Evolutionary conservation across 2,797 vertebrate species (phyloP).

Genomic region (Corythornis leucogaster): DNA sequence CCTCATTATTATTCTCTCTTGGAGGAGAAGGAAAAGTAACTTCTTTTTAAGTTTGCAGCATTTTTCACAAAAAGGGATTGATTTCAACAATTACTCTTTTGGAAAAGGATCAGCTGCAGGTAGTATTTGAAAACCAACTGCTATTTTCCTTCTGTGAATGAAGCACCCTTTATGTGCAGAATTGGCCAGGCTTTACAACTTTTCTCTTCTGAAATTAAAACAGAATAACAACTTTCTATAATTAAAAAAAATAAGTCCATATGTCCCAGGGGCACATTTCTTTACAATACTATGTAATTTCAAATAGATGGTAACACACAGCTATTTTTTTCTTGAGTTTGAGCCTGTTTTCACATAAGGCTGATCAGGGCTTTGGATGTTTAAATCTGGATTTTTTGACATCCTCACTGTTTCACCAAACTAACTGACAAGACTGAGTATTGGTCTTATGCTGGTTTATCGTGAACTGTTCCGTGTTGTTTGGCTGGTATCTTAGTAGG

Average conservation of each 20-base stretch:
- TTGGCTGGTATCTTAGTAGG: fast-evolving
- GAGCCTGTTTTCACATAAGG: background rate
- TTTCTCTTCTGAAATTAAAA: background rate
- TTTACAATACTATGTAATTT: background rate
- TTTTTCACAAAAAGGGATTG: background rate
- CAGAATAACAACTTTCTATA: background rate
- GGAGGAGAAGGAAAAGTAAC: background rate
- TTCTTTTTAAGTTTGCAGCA: background rate
- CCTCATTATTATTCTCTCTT: background rate
- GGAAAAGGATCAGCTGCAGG: background rate
- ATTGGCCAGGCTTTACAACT: background rate
- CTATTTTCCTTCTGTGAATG: background rate
- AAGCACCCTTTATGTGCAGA: background rate
- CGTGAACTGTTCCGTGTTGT: background rate
- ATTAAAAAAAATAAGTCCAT: background rate
- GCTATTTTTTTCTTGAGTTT: background rate
- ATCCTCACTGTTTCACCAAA: background rate
- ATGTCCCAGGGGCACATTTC: background rate
- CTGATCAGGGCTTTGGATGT: background rate
- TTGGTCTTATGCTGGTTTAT: background rate
- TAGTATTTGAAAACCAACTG: background rate
- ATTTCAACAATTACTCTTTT: background rate
- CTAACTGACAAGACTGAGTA: background rate
- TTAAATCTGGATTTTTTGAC: background rate
- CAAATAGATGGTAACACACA: background rate